Conservation (phyloP, 2,888 invertebrate genomes). For the Venusia cambrica region DNA sequence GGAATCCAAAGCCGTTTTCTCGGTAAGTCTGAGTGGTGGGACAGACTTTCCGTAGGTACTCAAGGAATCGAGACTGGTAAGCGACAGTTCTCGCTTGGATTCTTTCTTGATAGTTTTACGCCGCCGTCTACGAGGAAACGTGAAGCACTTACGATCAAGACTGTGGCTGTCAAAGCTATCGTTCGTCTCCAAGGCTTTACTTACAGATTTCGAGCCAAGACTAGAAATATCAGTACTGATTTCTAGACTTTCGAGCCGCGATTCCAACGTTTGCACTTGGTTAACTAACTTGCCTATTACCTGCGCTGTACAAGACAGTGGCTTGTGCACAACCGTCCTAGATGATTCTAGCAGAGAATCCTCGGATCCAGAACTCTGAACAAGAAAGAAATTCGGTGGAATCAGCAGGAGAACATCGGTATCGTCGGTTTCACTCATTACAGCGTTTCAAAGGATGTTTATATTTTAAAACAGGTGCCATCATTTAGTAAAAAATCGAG, state of each 20-base stretch:
- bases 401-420: slow-evolving; percentile 90
- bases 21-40: slow-evolving; percentile 44
- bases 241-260: slow-evolving; percentile 71
- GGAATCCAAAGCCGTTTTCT: slow-evolving; percentile 13
- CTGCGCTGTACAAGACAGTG: slow-evolving; percentile 69
- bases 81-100: slow-evolving; percentile 47
- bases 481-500: slow-evolving; percentile 37
- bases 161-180: slow-evolving; percentile 58
- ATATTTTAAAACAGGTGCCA: slow-evolving; percentile 45
- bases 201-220: slow-evolving; percentile 37
- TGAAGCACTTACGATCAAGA: slow-evolving; percentile 59
- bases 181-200: slow-evolving; percentile 49
- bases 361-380: slow-evolving; percentile 82
- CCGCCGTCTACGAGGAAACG: slow-evolving; percentile 65
- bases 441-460: slow-evolving; percentile 38
- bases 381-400: slow-evolving; percentile 87
- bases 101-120: slow-evolving; percentile 46
- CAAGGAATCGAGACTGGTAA: slow-evolving; percentile 54
- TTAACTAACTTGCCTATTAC: slow-evolving; percentile 79
- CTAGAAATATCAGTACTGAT: slow-evolving; percentile 54
- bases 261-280: slow-evolving; percentile 83
- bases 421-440: slow-evolving; percentile 85
- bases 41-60: slow-evolving; percentile 35
- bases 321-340: slow-evolving; percentile 70
- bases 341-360: slow-evolving; percentile 67